Conservation (phyloP, 2,888 invertebrate species). For the Labia minor region DNA sequence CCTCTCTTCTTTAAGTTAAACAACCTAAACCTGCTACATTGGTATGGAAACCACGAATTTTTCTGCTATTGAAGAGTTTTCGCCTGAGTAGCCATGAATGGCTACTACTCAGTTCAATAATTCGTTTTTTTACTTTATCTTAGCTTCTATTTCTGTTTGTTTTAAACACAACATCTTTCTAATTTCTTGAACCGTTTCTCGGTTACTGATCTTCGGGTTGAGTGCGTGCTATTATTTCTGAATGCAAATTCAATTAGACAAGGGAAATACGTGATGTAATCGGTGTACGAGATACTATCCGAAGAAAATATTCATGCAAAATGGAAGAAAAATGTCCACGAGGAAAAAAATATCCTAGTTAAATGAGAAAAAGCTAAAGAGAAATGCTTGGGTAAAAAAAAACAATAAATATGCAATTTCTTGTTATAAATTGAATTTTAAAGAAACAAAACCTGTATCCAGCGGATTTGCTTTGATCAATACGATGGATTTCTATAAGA, state of each 20-base stretch:
- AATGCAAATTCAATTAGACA: not conserved
- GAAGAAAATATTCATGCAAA: not conserved
- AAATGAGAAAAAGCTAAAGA: no score
- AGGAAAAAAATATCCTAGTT: not conserved
- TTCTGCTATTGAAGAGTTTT: no score
- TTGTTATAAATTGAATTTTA: no score
- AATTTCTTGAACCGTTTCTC: not conserved
- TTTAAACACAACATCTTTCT: not conserved
- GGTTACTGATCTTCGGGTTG: not conserved
- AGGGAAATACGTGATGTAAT: not conserved
- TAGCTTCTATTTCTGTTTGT: not conserved
- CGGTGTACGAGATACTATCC: not conserved
- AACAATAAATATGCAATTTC: no score
- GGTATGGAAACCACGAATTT: no score
- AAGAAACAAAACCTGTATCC: no score
- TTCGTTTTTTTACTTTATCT: not conserved
- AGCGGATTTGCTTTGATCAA: no score
- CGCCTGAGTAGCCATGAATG: no score
- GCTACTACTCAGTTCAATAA: not conserved
- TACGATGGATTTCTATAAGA: no score
- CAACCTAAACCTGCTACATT: no score
- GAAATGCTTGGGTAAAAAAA: no score
- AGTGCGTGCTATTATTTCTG: not conserved
- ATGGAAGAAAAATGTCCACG: not conserved
- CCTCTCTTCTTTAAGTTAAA: no score